These are phyloP conservation scores for Acanthosepion pharaonis DNA, from an alignment of 2,888 invertebrate genomes.

Conservation along the genomic window DNA sequence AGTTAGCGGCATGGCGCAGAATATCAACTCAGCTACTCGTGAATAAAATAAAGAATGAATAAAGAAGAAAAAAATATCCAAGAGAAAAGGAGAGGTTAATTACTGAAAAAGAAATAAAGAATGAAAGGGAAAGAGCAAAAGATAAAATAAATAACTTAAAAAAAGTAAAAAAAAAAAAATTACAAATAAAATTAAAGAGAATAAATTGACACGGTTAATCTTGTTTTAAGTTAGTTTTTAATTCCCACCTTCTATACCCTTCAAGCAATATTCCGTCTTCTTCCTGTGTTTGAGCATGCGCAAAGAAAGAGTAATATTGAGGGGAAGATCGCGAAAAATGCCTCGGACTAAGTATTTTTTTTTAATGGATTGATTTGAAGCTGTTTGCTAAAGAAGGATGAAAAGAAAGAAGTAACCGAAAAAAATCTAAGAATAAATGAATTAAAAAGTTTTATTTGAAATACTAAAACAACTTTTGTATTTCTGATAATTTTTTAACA, in stretches of 20 bases:
- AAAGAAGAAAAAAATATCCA: not conserved
- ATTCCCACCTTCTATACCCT: not conserved
- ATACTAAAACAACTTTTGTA: not conserved
- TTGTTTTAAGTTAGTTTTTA: not conserved
- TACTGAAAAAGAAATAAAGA: not conserved
- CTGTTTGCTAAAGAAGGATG: not conserved
- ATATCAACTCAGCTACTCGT: not conserved
- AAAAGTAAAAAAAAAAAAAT: not conserved
- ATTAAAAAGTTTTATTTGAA: not conserved
- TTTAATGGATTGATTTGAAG: not conserved
- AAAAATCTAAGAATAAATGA: not conserved
- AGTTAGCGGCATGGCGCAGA: not conserved
- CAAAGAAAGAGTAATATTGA: not conserved
- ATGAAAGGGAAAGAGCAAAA: not conserved
- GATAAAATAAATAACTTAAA: not conserved
- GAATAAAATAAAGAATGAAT: not conserved
- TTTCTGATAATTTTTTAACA: not conserved
- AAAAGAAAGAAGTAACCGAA: not conserved
- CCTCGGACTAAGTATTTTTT: not conserved
- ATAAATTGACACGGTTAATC: not conserved
- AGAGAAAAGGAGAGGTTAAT: not conserved
- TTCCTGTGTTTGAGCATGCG: not conserved
- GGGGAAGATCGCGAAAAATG: not conserved
- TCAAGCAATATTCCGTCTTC: not conserved
- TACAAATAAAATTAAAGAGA: not conserved